Evolutionary conservation across 2,888 invertebrate genomes (phyloP).

Genomic region (Julus scandinavius): DNA sequence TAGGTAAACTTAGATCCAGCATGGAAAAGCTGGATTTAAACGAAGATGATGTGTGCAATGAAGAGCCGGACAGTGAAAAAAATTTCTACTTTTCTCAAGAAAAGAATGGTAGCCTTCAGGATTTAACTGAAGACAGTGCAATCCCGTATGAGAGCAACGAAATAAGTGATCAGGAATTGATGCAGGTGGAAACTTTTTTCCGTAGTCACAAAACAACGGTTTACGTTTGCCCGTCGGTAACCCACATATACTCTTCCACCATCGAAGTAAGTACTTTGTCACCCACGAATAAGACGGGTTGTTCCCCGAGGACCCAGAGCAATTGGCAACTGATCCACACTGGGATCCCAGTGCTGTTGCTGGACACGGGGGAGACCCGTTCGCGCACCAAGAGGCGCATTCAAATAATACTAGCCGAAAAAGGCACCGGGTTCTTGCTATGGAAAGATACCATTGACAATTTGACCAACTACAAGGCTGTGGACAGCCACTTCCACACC

Average conservation of each 20-base stretch:
- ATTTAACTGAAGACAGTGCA: neutral
- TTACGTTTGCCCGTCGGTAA: constrained; percentile 79
- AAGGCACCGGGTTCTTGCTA: constrained; percentile 82
- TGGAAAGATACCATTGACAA: constrained; percentile 86
- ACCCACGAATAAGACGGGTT: constrained; percentile 59
- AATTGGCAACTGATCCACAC: constrained; percentile 79
- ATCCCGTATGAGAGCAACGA: constrained; percentile 35
- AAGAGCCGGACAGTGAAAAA: constrained; percentile 10
- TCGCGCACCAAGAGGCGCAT: constrained; percentile 76
- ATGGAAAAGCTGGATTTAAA: constrained; percentile 53
- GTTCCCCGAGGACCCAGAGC: constrained; percentile 66
- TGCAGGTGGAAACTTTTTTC: constrained; percentile 79
- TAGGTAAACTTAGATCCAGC: constrained; percentile 51
- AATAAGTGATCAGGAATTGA: constrained; percentile 71
- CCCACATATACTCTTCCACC: constrained; percentile 66
- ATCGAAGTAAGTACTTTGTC: constrained; percentile 66
- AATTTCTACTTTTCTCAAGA: neutral
- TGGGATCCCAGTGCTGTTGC: constrained; percentile 80
- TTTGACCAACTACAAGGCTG: constrained; percentile 77
- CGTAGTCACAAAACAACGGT: constrained; percentile 82
- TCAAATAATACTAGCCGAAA: constrained; percentile 78
- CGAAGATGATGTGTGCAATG: constrained; percentile 52
- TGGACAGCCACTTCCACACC: constrained; percentile 78
- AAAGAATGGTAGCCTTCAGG: constrained; percentile 43
- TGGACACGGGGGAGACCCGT: constrained; percentile 80